Evolutionary conservation across 1,140 invertebrate genomes (phyloP), one percentile per base, ranked within the genome.

Genomic region (Meloidogyne hapla): DNA sequence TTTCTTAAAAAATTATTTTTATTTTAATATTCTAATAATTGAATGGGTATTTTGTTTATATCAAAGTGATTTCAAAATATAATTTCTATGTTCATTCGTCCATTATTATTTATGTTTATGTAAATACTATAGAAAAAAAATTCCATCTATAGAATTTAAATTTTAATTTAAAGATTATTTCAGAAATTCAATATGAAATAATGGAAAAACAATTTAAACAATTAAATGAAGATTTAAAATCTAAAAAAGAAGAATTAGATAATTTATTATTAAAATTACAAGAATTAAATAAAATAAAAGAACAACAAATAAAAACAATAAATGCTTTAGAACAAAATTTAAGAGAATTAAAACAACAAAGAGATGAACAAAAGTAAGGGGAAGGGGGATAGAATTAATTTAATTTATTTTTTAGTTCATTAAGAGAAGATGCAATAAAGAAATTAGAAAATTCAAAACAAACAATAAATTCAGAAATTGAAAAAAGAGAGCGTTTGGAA

Each of bases 281-380:
- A 13, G 69, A 74, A 45, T 63, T 76, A 6, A 72, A 63, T 25
- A 77, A 66, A 26, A 81, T 84, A 8, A 76, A 84, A 70, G 85
- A 86, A 38, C 40, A 68, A 12, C 74, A 81, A 33, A 65, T 56
- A 25, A 87, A 84, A 62, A 77, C 66, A 61, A 69, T 78, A 12
- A 69, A 75, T 21, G 64, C 80, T 12, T 68, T 83, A 33, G 85
- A 86, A 62, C 85, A 86, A 77, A 78, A 76, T 45, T 61, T 85
- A 9, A 83, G 82, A 42, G 84, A 86, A 45, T 64, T 86, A 25
- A 87, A 87, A 69, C 40, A 69, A 48, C 85, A 86, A 68, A 78
- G 86, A 33, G 85, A 86, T 70, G 85, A 86, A 62, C 78, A 77
- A 70, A 80, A 71, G 82, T 83, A 42, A 63, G 40, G 23, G 4